Conservation (phyloP, 1,140 invertebrate species). For the Drosophila sp. region DNA sequence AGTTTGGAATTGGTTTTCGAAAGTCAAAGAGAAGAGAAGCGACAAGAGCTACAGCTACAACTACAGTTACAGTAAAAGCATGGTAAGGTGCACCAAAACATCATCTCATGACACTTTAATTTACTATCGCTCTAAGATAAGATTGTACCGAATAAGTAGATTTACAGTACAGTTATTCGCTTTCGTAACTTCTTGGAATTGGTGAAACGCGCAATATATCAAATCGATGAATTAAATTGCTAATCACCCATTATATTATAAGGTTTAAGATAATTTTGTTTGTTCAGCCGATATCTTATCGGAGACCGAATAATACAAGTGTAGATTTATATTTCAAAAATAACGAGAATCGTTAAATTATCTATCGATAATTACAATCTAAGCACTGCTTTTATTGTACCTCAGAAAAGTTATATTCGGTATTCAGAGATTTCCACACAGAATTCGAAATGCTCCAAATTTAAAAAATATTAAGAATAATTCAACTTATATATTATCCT, state of each 20-base stretch:
- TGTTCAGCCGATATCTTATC: background rate
- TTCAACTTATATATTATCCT: no score
- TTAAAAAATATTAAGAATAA: no score
- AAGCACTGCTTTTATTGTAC: background rate
- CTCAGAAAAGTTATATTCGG: no score
- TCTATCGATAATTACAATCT: conserved; percentile 14
- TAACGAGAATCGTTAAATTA: conserved; percentile 2
- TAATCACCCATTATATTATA: conserved; percentile 41
- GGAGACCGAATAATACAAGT: background rate
- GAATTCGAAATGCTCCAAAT: no score
- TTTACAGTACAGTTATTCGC: background rate
- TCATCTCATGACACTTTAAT: background rate
- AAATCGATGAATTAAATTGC: conserved; percentile 16
- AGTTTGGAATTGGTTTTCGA: conserved; percentile 28
- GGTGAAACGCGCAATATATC: background rate
- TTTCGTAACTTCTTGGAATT: conserved; percentile 21
- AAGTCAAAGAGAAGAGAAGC: background rate
- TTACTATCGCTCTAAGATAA: conserved; percentile 26
- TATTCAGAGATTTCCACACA: no score
- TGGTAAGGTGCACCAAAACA: background rate
- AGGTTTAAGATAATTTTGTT: background rate
- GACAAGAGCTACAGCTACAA: background rate
- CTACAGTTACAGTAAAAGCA: conserved; percentile 4
- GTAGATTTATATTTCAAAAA: background rate
- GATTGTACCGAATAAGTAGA: conserved; percentile 12